Conservation (phyloP, 2,888 invertebrate genomes). For the Clepsis dumicolana region DNA sequence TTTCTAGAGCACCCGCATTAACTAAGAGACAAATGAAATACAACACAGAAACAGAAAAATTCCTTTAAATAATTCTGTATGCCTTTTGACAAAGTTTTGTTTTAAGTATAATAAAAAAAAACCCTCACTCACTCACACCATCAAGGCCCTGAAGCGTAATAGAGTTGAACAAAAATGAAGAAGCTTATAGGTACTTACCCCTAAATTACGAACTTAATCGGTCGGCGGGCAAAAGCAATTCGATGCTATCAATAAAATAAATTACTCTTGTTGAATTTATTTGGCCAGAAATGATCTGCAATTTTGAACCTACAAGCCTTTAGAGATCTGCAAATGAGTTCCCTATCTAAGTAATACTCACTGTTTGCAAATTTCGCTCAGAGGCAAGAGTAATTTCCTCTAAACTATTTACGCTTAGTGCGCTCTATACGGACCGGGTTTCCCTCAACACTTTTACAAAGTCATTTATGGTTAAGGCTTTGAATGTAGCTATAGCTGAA, state of each 20-base stretch:
- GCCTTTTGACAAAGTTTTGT: too few species aligned
- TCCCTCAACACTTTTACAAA: not conserved
- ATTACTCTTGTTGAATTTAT: conserved; percentile 7
- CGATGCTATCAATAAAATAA: conserved; percentile 5
- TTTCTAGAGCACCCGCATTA: not conserved
- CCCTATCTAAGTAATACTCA: conserved; percentile 24
- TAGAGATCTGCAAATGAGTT: conserved; percentile 35
- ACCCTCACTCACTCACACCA: too few species aligned
- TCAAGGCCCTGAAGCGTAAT: too few species aligned
- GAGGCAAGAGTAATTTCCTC: conserved; percentile 3
- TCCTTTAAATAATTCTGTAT: too few species aligned
- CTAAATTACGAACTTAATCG: not conserved
- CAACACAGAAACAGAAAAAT: too few species aligned
- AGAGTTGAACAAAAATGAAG: conserved; percentile 7
- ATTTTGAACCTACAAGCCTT: conserved; percentile 24
- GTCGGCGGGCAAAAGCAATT: not conserved
- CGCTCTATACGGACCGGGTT: conserved; percentile 15
- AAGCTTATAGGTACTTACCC: not conserved
- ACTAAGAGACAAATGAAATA: too few species aligned
- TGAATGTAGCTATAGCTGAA: not conserved
- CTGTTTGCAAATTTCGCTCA: conserved; percentile 26
- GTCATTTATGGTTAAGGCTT: conserved; percentile 1
- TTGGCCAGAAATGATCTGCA: conserved; percentile 3
- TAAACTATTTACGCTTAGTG: conserved; percentile 20
- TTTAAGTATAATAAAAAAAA: too few species aligned